These are phyloP conservation scores for Ondatra zibethicus DNA, from an alignment of 2,113 vertebrate species.

Conservation along the genomic window DNA sequence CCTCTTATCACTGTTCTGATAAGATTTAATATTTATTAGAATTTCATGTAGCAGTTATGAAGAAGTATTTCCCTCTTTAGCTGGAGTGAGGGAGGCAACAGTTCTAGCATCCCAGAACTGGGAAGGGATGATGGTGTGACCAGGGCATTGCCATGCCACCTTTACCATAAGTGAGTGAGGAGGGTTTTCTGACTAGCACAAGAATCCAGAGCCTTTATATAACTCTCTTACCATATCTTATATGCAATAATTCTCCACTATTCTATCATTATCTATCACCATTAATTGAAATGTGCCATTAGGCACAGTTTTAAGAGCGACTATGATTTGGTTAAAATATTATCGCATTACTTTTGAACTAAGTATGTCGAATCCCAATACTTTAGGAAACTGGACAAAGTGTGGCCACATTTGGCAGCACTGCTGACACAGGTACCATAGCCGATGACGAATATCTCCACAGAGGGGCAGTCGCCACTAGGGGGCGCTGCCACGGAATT, in stretches of 20 bases:
- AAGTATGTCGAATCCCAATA: not conserved
- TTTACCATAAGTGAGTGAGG: not conserved
- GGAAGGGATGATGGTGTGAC: no score
- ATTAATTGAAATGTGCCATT: not conserved
- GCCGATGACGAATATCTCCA: not conserved
- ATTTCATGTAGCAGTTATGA: not conserved
- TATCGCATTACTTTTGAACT: not conserved
- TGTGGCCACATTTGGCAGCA: not conserved
- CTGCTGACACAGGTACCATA: not conserved
- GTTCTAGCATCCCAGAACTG: not conserved
- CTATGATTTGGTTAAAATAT: not conserved
- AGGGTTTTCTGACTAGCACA: slow-evolving; percentile 15
- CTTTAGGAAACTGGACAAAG: not conserved
- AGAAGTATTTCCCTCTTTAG: not conserved
- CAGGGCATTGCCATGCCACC: not conserved
- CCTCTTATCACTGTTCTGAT: not conserved
- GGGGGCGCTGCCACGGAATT: not conserved
- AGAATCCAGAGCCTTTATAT: not conserved
- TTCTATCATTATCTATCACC: not conserved
- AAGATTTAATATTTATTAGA: not conserved
- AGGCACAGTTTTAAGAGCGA: not conserved
- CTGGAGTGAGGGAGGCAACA: not conserved
- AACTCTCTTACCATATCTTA: not conserved
- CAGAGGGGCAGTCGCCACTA: not conserved
- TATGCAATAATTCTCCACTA: not conserved